phyloP scores from a whole-genome alignment of 2,888 invertebrate species.

The Gisinianus flammeolus region DNA sequence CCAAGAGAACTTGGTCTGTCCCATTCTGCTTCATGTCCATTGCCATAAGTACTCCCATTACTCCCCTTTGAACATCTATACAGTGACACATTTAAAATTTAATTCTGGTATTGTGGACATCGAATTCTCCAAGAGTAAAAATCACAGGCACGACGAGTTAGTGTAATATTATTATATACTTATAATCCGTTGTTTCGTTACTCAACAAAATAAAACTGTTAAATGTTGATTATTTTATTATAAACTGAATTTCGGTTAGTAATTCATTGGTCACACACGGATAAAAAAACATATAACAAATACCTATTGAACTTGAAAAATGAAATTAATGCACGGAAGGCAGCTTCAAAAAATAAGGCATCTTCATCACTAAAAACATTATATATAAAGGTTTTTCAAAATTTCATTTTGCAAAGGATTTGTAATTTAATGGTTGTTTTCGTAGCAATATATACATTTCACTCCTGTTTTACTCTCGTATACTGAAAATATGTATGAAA shows the following conservation, averaged over 20 bases:
- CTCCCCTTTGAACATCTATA: background rate
- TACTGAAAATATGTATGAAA: background rate
- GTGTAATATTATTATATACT: background rate
- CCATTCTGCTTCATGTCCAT: constrained; percentile 35
- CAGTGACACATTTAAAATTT: no score
- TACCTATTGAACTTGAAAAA: constrained; percentile 47
- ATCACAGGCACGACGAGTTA: background rate
- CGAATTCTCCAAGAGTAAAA: no score
- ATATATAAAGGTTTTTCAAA: background rate
- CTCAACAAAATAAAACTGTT: background rate
- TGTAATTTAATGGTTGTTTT: background rate
- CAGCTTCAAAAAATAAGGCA: constrained; percentile 58
- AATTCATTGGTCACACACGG: no score
- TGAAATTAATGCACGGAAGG: constrained; percentile 55
- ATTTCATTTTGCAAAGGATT: background rate
- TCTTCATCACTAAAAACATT: constrained; percentile 53
- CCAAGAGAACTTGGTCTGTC: constrained; percentile 38
- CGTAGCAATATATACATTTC: background rate
- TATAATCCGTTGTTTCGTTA: background rate
- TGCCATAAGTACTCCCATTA: background rate
- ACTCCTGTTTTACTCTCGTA: background rate
- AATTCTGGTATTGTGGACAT: no score
- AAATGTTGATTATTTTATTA: background rate
- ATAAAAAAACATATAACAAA: background rate
- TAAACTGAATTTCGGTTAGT: no score